Conservation (phyloP, 2,113 vertebrate species). For the Otus sunia region DNA sequence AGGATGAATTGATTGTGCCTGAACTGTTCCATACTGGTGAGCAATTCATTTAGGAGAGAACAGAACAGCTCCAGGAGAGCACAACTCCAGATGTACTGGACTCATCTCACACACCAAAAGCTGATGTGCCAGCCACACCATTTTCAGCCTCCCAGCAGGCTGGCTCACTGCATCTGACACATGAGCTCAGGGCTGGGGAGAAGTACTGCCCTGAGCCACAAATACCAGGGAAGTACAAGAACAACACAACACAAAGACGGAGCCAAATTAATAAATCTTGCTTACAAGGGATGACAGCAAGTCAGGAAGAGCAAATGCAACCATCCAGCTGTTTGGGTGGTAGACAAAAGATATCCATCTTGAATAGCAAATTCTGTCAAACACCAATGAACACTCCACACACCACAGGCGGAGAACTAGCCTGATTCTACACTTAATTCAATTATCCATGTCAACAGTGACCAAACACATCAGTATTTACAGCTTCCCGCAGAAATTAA, state of each 20-base stretch:
- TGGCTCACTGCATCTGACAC: neutral
- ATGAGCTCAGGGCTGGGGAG: fast-evolving
- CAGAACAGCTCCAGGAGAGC: neutral
- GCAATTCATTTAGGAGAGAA: neutral
- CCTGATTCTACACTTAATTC: neutral
- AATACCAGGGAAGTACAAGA: neutral
- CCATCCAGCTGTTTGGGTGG: neutral
- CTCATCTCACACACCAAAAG: neutral
- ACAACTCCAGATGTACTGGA: fast-evolving
- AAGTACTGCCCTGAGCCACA: neutral
- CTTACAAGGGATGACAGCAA: neutral
- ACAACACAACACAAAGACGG: neutral
- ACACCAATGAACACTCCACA: neutral
- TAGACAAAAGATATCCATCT: neutral
- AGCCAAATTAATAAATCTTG: slow-evolving; percentile 9
- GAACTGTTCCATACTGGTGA: fast-evolving
- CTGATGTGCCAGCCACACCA: neutral
- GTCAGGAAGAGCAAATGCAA: neutral
- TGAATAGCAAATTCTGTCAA: neutral
- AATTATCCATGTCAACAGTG: neutral
- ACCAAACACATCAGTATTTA: slow-evolving; percentile 5
- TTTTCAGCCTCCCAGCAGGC: neutral
- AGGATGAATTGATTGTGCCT: neutral
- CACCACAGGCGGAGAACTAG: neutral
- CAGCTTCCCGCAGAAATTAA: neutral